Evolutionary conservation across 2,888 invertebrate genomes (phyloP).

Genomic region (Ormyrus thymus): DNA sequence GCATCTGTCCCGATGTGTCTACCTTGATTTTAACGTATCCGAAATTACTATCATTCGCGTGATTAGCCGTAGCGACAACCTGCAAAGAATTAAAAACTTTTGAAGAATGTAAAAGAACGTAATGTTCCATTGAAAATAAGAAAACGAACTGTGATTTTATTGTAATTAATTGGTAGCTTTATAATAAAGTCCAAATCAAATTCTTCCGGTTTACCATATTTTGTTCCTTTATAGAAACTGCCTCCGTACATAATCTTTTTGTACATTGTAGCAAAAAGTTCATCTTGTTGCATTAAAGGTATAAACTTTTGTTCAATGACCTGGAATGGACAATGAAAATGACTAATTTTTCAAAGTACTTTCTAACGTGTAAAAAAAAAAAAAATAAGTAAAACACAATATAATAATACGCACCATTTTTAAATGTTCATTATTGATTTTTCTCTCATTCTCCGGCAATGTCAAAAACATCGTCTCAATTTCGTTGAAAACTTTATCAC

Average conservation of each 20-base stretch:
- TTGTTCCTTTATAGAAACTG: constrained; percentile 79
- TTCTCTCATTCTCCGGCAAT: constrained; percentile 5
- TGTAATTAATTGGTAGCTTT: constrained; percentile 33
- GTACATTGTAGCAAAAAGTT: constrained; percentile 67
- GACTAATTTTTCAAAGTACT: background rate
- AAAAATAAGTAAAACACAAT: too few species aligned
- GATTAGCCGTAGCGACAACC: constrained; percentile 39
- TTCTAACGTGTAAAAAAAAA: background rate
- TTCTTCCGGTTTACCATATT: constrained; percentile 78
- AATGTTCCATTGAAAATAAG: background rate
- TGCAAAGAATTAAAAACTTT: constrained; percentile 1
- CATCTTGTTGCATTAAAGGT: constrained; percentile 43
- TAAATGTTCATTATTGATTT: constrained; percentile 28
- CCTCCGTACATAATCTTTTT: constrained; percentile 76
- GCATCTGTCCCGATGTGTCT: background rate
- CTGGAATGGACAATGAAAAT: constrained; percentile 14
- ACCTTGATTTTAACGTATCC: constrained; percentile 46
- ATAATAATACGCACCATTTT: constrained; percentile 15
- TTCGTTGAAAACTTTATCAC: constrained; percentile 11
- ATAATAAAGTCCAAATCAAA: constrained; percentile 78
- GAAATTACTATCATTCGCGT: background rate
- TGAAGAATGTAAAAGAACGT: background rate
- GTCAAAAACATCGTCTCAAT: constrained; percentile 21
- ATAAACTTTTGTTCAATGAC: constrained; percentile 32
- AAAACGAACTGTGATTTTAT: constrained; percentile 21